These are phyloP conservation scores for Phoxinus phoxinus DNA, from an alignment of 2,113 vertebrate genomes.

Conservation along the genomic window DNA sequence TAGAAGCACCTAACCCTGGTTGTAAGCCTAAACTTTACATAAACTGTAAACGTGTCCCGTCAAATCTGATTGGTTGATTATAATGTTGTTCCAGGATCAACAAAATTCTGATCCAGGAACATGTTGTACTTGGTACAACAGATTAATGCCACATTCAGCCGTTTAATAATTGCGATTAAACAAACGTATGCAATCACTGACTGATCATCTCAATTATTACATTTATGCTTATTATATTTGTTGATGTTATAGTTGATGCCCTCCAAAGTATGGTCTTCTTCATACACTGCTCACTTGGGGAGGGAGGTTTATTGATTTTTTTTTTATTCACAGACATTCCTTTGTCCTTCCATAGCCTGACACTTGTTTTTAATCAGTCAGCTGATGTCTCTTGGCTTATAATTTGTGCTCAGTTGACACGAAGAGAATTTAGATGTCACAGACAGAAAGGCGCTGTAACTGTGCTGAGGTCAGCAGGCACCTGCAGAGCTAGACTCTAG, in stretches of 20 bases:
- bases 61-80: too few relatives aligned
- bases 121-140: too few relatives aligned
- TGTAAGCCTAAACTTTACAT: too few relatives aligned
- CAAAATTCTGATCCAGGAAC: too few relatives aligned
- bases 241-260: not conserved
- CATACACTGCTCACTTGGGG: not conserved
- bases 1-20: too few relatives aligned
- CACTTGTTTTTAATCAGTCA: conserved; percentile 80
- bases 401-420: conserved; percentile 81
- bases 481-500: not conserved
- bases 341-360: conserved; percentile 79
- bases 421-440: conserved; percentile 73
- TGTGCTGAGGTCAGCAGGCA: conserved; percentile 70
- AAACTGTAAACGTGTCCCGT: too few relatives aligned
- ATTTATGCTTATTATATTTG: conserved; percentile 8
- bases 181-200: not conserved
- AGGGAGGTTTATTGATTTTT: conserved; percentile 70
- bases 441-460: conserved; percentile 74
- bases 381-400: conserved; percentile 74
- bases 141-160: too few relatives aligned
- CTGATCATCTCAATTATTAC: not conserved
- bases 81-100: too few relatives aligned
- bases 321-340: conserved; percentile 78
- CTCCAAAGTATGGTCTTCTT: not conserved
- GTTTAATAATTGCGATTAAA: not conserved